Base-by-base conservation (phyloP, 2,113 vertebrate genomes). In the Forbesichthys papilliferus region DNA sequence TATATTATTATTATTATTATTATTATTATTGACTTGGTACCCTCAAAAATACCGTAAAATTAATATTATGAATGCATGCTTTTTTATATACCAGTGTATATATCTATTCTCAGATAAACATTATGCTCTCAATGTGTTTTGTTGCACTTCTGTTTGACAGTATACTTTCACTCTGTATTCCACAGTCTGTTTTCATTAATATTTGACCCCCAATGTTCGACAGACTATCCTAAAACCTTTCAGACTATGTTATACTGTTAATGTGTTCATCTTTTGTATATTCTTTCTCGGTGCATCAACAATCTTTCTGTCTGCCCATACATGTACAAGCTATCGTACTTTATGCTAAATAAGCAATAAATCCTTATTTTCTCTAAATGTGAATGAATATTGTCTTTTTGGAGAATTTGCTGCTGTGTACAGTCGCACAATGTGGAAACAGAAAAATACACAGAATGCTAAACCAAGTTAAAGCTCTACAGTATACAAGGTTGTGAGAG, bases 11-110 rank as follows among this genome's bases (percentile, higher is more conserved):
- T 48, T 61, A 54, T 79, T 81, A 89, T 11, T 58, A 73, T 82
- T 83, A 51, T 51, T 61, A 55, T 80, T 81, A 42, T 70, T 73
- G 90, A 92, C 90, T 89, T 92, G 90, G 90, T 92, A 91, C 86
- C 77, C 80, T 80, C 74, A 82, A 87, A 27, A 89, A 89, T 93
- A 93, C 89, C 78, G 86, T 83, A 87, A 92, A 75, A 85, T 81
- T 83, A 71, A n/a, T 71, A 80, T 86, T 91, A 94, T 90, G 93
- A 95, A 95, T 95, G 96, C 95, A 95, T 96, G 95, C 90, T 82
- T 81, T 92, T 92, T 93, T 94, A 87, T 91, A 92, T 89, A 90
- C 90, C 90, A 87, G 84, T 95, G 92, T 95, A 90, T 89, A 92
- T 90, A 87, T 61, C 18, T 74, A 60, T 92, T 91, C 86, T 93